phyloP scores from a whole-genome alignment of 2,113 vertebrate species.

The Suncus etruscus region DNA sequence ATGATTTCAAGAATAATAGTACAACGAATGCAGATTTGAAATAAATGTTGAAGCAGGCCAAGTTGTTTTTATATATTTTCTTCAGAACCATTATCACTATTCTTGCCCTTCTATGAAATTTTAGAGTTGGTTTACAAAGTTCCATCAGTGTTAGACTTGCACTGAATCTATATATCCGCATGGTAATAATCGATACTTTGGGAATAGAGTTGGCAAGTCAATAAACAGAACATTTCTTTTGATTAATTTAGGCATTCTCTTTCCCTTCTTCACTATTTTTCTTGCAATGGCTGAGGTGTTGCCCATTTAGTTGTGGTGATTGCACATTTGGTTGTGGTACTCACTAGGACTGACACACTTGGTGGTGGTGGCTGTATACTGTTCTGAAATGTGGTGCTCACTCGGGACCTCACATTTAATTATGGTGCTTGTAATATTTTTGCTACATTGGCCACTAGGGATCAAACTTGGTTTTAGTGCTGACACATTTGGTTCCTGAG shows the following conservation, averaged over 20 bases:
- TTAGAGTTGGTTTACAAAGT: not conserved
- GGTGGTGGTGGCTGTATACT: no score
- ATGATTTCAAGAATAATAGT: not conserved
- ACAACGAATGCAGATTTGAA: not conserved
- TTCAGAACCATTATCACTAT: not conserved
- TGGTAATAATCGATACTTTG: not conserved
- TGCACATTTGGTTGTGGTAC: no score
- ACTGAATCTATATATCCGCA: not conserved
- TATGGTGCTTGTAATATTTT: no score
- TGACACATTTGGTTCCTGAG: no score
- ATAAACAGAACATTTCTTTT: not conserved
- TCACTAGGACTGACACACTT: no score
- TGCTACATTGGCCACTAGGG: no score
- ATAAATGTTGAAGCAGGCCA: not conserved
- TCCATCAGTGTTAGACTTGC: not conserved
- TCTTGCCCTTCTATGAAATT: not conserved
- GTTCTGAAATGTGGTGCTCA: no score
- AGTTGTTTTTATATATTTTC: not conserved
- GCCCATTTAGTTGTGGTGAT: no score
- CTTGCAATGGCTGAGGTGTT: no score
- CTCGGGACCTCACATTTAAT: no score
- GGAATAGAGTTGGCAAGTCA: not conserved
- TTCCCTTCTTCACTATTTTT: no score
- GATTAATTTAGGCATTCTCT: not conserved
- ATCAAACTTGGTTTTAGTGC: no score